Percentiles rank a stretch among this genome's conserved stretches.
phyloP scores from a whole-genome alignment of 2,888 invertebrate genomes.

The Adineta ricciae region DNA sequence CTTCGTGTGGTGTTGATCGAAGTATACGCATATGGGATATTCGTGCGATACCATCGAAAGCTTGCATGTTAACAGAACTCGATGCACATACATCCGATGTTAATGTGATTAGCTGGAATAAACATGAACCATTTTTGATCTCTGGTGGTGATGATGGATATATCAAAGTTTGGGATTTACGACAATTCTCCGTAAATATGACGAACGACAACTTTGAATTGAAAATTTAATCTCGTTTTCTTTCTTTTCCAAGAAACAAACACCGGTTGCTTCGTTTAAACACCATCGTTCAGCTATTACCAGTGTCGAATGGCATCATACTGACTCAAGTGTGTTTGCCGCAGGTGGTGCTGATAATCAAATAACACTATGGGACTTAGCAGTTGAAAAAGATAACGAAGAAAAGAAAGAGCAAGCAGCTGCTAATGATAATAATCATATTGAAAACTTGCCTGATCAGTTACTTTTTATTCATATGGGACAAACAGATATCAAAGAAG shows the following conservation, averaged over 20 bases:
- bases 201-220: too few species aligned
- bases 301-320: conserved; percentile 90
- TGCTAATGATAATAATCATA: neutral
- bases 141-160: conserved; percentile 93
- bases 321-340: conserved; percentile 81
- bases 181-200: conserved; percentile 63
- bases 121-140: conserved; percentile 69
- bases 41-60: conserved; percentile 70
- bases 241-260: conserved; percentile 52
- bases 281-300: conserved; percentile 86
- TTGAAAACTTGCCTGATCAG: conserved; percentile 68
- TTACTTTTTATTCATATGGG: conserved; percentile 94
- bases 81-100: conserved; percentile 81
- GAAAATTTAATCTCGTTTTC: neutral
- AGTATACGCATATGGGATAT: conserved; percentile 87
- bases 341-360: conserved; percentile 87
- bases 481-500: conserved; percentile 89
- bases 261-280: conserved; percentile 80
- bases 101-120: conserved; percentile 96
- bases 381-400: conserved; percentile 67
- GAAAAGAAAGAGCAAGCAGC: conserved; percentile 35
- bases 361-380: conserved; percentile 89
- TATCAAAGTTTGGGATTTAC: conserved; percentile 85
- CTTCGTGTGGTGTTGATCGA: conserved; percentile 54
- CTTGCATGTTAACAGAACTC: conserved; percentile 76